Conservation (phyloP, 2,888 invertebrate genomes). For the Caenorhabditis panamensis region DNA sequence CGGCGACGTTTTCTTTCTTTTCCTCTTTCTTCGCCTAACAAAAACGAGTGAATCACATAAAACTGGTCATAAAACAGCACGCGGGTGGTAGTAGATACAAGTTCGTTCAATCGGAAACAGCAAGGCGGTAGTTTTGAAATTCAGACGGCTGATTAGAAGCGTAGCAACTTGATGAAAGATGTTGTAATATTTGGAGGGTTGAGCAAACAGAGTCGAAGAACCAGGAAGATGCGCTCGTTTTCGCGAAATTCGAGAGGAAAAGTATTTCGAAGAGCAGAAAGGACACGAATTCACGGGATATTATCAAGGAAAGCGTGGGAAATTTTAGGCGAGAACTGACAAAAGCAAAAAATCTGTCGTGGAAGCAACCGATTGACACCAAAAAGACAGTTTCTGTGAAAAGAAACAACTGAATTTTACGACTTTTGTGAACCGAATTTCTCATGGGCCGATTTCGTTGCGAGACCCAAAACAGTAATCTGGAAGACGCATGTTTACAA, state of each 20-base stretch:
- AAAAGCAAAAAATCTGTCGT: too few relatives aligned
- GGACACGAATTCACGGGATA: too few relatives aligned
- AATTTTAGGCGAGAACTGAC: too few relatives aligned
- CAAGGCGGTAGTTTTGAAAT: background rate
- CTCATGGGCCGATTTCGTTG: too few relatives aligned
- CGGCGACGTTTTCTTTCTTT: background rate
- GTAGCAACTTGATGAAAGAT: constrained; percentile 30
- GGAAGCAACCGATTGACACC: too few relatives aligned
- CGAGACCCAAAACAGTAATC: too few relatives aligned
- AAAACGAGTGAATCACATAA: background rate
- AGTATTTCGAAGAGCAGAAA: constrained; percentile 1
- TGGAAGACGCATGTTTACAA: too few relatives aligned
- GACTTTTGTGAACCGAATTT: too few relatives aligned
- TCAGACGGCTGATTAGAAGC: background rate
- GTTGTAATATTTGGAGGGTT: constrained; percentile 29
- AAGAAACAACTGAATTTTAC: too few relatives aligned
- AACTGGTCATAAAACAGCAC: constrained; percentile 8
- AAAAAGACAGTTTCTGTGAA: too few relatives aligned
- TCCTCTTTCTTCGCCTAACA: background rate
- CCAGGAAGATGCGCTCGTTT: background rate
- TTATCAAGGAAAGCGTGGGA: too few relatives aligned
- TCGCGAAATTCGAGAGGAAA: background rate
- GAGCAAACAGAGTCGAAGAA: too few relatives aligned
- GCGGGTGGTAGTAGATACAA: background rate
- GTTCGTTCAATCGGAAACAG: constrained; percentile 25